Evolutionary conservation across 2,888 invertebrate species (phyloP).

Genomic region (Orthosia cruda): DNA sequence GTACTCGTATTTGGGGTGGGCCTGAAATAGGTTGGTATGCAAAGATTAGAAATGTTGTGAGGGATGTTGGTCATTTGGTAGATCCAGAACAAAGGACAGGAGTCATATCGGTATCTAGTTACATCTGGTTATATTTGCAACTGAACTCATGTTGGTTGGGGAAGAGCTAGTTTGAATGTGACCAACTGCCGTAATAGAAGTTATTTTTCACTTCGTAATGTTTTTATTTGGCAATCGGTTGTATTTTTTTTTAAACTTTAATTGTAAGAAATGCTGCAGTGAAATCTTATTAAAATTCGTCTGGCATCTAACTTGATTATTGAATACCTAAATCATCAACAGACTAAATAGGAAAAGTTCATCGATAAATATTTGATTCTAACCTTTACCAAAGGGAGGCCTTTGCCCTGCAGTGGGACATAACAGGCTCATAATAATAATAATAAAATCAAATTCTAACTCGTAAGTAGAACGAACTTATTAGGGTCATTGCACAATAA

Average conservation of each 20-base stretch:
- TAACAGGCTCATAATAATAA: too few relatives aligned
- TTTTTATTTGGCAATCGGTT: too few relatives aligned
- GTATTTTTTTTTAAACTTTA: too few relatives aligned
- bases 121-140: background rate
- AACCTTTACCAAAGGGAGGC: too few relatives aligned
- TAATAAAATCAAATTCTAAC: too few relatives aligned
- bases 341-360: background rate
- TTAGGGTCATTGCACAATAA: background rate
- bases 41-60: background rate
- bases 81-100: background rate
- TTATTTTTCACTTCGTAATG: too few relatives aligned
- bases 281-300: slow-evolving; percentile 7
- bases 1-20: slow-evolving; percentile 91
- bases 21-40: slow-evolving; percentile 65
- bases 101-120: rapidly evolving
- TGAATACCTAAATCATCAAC: background rate
- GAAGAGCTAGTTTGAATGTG: background rate
- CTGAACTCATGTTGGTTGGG: too few relatives aligned
- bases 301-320: background rate
- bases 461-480: background rate
- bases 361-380: too few relatives aligned
- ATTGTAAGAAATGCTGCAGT: background rate
- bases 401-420: too few relatives aligned
- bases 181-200: too few relatives aligned
- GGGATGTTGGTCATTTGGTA: background rate